Percentiles rank a stretch among this genome's conserved stretches.
Conservation (phyloP, 2,888 invertebrate species). For the Tiphia femorata region DNA sequence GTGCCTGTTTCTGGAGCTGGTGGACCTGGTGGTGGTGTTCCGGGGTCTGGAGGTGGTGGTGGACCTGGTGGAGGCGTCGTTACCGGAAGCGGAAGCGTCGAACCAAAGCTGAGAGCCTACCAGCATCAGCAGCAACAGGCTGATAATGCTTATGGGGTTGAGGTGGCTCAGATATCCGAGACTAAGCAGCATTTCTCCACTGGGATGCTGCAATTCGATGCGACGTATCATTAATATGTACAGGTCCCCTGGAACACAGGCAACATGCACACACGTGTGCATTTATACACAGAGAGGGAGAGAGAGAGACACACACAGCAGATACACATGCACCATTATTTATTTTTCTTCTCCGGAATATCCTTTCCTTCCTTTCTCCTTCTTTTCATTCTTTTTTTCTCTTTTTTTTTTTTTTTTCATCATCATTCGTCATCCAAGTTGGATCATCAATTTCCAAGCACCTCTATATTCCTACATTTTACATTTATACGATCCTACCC, state of each 20-base stretch:
- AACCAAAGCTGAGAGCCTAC: conserved; percentile 56
- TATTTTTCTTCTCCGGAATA: conserved; percentile 6
- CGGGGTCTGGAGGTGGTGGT: conserved; percentile 24
- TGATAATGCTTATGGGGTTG: conserved; percentile 53
- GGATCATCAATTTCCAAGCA: too few relatives aligned
- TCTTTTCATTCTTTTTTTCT: conserved; percentile 5
- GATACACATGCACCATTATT: too few relatives aligned
- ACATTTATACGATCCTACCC: too few relatives aligned
- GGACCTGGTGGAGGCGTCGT: conserved; percentile 4
- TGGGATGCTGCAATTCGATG: conserved; percentile 63
- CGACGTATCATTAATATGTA: conserved; percentile 65
- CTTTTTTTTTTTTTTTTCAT: conserved; percentile 41
- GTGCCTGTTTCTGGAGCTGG: too few relatives aligned
- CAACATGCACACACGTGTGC: too few relatives aligned
- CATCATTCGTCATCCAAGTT: too few relatives aligned
- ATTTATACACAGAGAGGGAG: too few relatives aligned
- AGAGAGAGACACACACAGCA: too few relatives aligned
- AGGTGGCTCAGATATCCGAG: conserved; percentile 55
- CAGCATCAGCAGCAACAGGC: conserved; percentile 47
- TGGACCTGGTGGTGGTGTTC: conserved; percentile 4
- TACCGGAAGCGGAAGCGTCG: conserved; percentile 33
- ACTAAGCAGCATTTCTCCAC: conserved; percentile 58
- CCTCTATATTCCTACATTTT: too few relatives aligned
- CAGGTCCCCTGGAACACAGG: too few relatives aligned
- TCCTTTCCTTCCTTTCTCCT: neutral